phyloP scores from a whole-genome alignment of 2,113 vertebrate species.

The Abramis brama region DNA sequence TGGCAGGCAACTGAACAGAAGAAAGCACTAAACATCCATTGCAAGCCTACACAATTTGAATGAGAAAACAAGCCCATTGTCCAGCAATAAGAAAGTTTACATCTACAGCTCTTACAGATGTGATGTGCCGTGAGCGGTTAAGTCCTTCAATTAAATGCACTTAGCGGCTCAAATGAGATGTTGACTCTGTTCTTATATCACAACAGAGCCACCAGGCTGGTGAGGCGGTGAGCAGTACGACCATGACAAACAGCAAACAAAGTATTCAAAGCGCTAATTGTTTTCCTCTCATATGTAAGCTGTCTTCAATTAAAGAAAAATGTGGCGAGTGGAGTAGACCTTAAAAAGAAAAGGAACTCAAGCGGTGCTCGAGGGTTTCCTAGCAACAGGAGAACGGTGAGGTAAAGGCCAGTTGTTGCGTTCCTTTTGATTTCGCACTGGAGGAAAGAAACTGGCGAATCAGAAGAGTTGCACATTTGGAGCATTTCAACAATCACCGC shows the following conservation, averaged over 20 bases:
- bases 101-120: conserved; percentile 37
- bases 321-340: conserved; percentile 51
- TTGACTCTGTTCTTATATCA: conserved; percentile 60
- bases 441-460: conserved; percentile 29
- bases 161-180: conserved; percentile 53
- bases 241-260: conserved; percentile 58
- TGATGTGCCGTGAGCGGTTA: conserved; percentile 42
- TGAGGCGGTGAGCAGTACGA: conserved; percentile 58
- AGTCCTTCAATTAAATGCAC: conserved; percentile 54
- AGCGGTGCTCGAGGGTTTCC: conserved; percentile 67
- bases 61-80: conserved; percentile 21
- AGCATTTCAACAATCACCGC: background rate
- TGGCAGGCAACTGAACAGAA: conserved; percentile 22
- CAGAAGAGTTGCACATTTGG: conserved; percentile 36
- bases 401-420: conserved; percentile 53
- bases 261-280: conserved; percentile 57
- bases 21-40: conserved; percentile 39
- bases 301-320: conserved; percentile 60
- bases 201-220: conserved; percentile 69
- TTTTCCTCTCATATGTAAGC: conserved; percentile 59
- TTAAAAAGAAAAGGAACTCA: conserved; percentile 60
- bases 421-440: conserved; percentile 36
- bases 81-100: conserved; percentile 30
- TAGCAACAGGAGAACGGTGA: conserved; percentile 67
- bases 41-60: conserved; percentile 33